These are phyloP conservation scores for Pectinophora gossypiella DNA, from an alignment of 1,140 invertebrate genomes.

Conservation along the genomic window DNA sequence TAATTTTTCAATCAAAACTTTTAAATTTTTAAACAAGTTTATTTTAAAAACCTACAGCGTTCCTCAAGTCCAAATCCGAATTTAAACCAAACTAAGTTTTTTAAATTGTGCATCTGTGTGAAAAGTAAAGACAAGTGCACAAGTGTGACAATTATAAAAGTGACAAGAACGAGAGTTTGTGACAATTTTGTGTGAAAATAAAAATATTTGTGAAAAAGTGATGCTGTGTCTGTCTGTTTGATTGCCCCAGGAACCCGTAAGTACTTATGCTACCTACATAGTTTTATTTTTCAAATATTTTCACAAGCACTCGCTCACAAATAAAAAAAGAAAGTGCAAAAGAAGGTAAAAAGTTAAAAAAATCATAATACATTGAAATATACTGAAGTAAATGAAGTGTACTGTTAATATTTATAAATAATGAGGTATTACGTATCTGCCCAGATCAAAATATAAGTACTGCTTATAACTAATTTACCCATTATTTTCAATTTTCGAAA, in stretches of 20 bases:
- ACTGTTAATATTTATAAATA: too few relatives aligned
- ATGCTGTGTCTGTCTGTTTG: slow-evolving; percentile 43
- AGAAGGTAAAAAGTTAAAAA: too few relatives aligned
- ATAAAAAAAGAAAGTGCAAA: too few relatives aligned
- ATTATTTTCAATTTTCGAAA: too few relatives aligned
- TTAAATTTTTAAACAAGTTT: slow-evolving; percentile 2
- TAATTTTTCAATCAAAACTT: not conserved
- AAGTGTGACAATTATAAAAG: slow-evolving; percentile 15
- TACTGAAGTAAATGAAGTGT: too few relatives aligned
- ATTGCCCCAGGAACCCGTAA: slow-evolving; percentile 42
- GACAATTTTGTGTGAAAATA: slow-evolving; percentile 33
- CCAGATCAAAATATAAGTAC: too few relatives aligned
- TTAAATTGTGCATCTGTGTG: slow-evolving; percentile 6
- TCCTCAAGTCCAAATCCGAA: slow-evolving; percentile 14
- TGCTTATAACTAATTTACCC: too few relatives aligned
- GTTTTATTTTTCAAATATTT: too few relatives aligned
- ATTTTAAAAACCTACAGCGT: slow-evolving; percentile 3
- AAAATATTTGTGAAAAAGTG: slow-evolving; percentile 46
- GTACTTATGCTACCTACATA: slow-evolving; percentile 23
- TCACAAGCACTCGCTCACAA: too few relatives aligned
- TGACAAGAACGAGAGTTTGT: slow-evolving; percentile 35
- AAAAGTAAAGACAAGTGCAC: slow-evolving; percentile 7
- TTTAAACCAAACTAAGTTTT: not conserved
- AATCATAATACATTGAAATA: too few relatives aligned
- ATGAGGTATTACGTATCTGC: too few relatives aligned